Base-by-base conservation (phyloP, 1,140 invertebrate genomes). In the Solenopsis fugax region DNA sequence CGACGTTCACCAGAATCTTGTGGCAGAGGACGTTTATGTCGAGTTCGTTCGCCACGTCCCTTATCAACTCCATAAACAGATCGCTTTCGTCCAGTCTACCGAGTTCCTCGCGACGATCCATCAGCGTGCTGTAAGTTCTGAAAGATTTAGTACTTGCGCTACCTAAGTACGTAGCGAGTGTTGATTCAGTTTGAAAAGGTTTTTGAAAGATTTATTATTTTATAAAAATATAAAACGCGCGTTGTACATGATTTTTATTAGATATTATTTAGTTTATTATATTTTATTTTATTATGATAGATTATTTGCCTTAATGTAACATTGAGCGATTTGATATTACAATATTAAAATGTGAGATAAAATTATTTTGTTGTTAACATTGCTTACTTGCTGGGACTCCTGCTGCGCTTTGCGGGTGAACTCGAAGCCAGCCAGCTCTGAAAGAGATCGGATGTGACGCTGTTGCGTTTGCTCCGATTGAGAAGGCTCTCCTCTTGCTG, bases 1-100 rank as follows among this genome's bases (percentile, higher is more conserved):
- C 97, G 2, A 99, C 98, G 95, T 99, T 99, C 21, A 98, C 98
- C 37, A 99, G 96, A 89, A 99, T 99, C 96, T 99, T 99, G 95
- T 99, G 98, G 93, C 98, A 99, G 6, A 99, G 96, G 13, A 98
- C 97, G 94, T 99, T 98, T 92, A 99, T 98, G 93, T 99, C 98
- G 92, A 99, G 94, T 95, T 99, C 98, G 93, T 98, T 99, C 85
- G 98, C 97, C 67, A 99, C 98, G 93, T 99, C 98, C 64, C 98
- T 96, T 91, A 99, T 98, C 78, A 99, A 96, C 95, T 99, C 98
- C 98, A 99, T 98, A 93, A 98, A 98, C 24, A 98, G 96, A 88
- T 98, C 98, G 41, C 97, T 97, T 92, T 98, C 97, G 93, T 97
- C 97, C 87, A 97, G 93, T 92, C 96, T 96, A 93, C 96, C 96